Conservation (phyloP, 1,140 invertebrate genomes). For the Drosophila miranda region DNA sequence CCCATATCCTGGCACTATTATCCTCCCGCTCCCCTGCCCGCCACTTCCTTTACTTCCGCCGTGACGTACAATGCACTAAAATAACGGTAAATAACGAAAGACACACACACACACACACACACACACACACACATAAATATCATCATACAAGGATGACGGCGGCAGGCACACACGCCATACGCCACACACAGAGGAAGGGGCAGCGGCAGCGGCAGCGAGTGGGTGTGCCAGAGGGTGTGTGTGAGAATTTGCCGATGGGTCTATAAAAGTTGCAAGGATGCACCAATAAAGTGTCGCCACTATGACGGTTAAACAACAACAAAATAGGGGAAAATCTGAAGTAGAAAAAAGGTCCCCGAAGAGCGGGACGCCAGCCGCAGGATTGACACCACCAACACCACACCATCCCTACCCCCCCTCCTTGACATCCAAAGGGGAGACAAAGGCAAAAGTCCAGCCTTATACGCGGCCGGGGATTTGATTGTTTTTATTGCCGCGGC, state of each 20-base stretch:
- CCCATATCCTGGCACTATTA: conserved; percentile 2
- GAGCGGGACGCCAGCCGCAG: neutral
- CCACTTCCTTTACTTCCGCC: conserved; percentile 51
- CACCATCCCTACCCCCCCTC: too few species aligned
- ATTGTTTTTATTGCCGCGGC: conserved; percentile 48
- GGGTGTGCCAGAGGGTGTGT: conserved; percentile 2
- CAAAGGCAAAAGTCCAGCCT: conserved; percentile 15
- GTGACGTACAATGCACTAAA: conserved; percentile 70
- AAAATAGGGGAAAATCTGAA: conserved; percentile 21
- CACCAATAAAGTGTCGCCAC: conserved; percentile 72
- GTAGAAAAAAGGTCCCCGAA: conserved; percentile 12
- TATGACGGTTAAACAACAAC: conserved; percentile 40
- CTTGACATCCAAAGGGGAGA: too few species aligned
- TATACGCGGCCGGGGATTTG: conserved; percentile 28
- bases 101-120: conserved; percentile 32
- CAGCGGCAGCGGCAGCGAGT: neutral
- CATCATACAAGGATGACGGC: too few species aligned
- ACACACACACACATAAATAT: conserved; percentile 1
- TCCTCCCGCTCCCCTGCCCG: conserved; percentile 11
- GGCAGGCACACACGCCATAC: conserved; percentile 26
- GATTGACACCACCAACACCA: too few species aligned
- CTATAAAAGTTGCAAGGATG: conserved; percentile 79
- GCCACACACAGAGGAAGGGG: conserved; percentile 23
- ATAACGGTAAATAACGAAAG: conserved; percentile 76
- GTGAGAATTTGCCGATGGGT: conserved; percentile 55